Base-by-base conservation (phyloP, 2,113 vertebrate genomes). In the Myxocyprinus asiaticus region DNA sequence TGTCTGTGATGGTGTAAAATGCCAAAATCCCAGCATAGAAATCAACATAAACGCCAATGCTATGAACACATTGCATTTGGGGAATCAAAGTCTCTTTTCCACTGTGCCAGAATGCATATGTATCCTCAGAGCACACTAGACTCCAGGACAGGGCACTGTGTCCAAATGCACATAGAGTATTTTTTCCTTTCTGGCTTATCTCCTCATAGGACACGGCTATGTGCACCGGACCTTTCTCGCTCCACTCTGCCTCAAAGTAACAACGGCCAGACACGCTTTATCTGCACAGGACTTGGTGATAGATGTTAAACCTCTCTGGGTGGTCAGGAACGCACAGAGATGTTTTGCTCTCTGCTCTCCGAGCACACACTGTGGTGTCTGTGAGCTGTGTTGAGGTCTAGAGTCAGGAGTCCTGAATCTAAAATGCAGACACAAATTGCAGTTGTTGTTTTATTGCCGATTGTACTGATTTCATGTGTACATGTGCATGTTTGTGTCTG, bases 131-230 rank as follows among this genome's bases (percentile, higher is more conserved):
- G 43, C 69, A 80, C 61, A 65, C 78, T 62, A 80, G n/a, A 72
- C 78, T 72, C 78, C 78, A 80, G 68, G 78, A 80, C 9, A 33
- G 78, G 14, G 50, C 11, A 7, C 73, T 80, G n/a, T 80, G 69
- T 51, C 78, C 78, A 22, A 80, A 72, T 8, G 44, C 78, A 58
- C 78, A 80, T 48, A 22, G 3, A 15, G 12, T n/a, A 12, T 22
- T 47, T n/a, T 56, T 65, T 72, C 68, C 68, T 56, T 72, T 80
- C 7, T 69, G 43, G 43, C 43, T 47, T 42, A 80, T 80, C n/a
- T 47, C 44, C 6, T 56, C 53, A 22, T 80, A 80, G 59, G 44
- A 70, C 22, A 71, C 22, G 0, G 67, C 47, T 4, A 79, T 44
- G n/a, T 80, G 68, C 4, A 65, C 78, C 0, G 66, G 51, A 44